Evolutionary conservation across 2,113 vertebrate genomes (phyloP).

Genomic region (Castor canadensis): DNA sequence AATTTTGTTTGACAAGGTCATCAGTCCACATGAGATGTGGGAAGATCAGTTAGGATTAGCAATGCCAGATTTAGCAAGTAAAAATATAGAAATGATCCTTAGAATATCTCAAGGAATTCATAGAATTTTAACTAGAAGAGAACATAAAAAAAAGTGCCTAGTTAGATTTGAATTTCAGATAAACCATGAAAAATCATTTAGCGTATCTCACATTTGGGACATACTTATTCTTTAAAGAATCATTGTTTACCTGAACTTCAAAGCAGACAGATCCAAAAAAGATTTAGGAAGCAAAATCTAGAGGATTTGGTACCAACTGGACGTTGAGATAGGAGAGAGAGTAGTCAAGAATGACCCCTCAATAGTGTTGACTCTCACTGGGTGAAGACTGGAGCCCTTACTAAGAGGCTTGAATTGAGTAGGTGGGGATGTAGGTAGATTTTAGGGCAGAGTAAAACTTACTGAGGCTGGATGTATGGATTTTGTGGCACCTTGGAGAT

Average conservation of each 20-base stretch:
- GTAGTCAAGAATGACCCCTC: not conserved
- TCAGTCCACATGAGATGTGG: not conserved
- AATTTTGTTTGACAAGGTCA: not conserved
- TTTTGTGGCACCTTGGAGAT: not conserved
- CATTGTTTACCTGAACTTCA: constrained; percentile 7
- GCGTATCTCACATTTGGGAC: not conserved
- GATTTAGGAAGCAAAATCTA: not conserved
- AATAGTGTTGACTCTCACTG: not conserved
- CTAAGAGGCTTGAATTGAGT: not conserved
- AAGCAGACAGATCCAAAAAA: not conserved
- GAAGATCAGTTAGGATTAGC: not conserved
- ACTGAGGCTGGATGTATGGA: not conserved
- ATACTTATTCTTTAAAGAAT: not conserved
- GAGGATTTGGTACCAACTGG: not conserved
- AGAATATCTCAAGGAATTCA: constrained; percentile 16
- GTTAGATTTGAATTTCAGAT: constrained; percentile 16
- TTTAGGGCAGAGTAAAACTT: no score
- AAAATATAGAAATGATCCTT: constrained; percentile 1
- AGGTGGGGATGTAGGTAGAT: not conserved
- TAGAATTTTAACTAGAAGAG: constrained; percentile 44
- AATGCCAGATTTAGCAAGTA: not conserved
- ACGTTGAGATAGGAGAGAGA: not conserved
- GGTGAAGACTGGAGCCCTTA: not conserved
- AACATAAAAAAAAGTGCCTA: not conserved
- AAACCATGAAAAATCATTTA: not conserved